Conservation (phyloP, 2,888 invertebrate genomes). For the Ichneumon xanthorius region DNA sequence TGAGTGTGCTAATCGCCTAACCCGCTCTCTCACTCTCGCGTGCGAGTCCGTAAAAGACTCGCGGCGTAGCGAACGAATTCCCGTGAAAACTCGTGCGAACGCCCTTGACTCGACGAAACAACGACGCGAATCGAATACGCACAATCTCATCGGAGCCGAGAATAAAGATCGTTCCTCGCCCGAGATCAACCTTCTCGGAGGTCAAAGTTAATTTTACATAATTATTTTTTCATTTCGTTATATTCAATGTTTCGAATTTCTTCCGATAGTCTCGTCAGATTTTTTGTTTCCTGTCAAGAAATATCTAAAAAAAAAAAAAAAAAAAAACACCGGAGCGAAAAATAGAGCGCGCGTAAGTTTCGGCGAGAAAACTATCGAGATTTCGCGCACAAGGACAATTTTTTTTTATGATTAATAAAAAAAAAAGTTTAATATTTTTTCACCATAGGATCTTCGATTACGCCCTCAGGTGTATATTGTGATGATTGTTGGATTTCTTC, state of each 20-base stretch:
- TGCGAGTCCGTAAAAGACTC: conserved; percentile 16
- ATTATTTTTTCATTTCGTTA: neutral
- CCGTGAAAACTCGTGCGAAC: conserved; percentile 16
- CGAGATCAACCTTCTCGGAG: conserved; percentile 2
- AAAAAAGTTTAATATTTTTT: conserved; percentile 12
- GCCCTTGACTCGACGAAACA: conserved; percentile 22
- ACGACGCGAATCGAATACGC: conserved; percentile 16
- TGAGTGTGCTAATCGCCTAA: neutral
- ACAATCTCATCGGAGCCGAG: neutral
- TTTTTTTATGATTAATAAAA: conserved; percentile 16
- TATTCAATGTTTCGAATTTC: neutral
- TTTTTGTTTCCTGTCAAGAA: neutral
- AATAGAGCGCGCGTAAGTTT: neutral
- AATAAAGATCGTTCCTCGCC: conserved; percentile 13
- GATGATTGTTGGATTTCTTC: conserved; percentile 86
- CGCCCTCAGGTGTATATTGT: conserved; percentile 80
- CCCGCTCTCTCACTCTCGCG: neutral
- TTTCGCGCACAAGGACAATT: conserved; percentile 25
- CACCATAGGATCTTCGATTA: conserved; percentile 70
- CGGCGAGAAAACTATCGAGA: neutral
- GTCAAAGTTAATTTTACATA: conserved; percentile 2
- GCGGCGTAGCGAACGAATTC: conserved; percentile 9
- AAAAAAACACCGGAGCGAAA: neutral
- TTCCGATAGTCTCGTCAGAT: neutral
- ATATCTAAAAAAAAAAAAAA: neutral